Base-by-base conservation (phyloP, 2,797 vertebrate species). In the Phrynocephalus guinanensis region DNA sequence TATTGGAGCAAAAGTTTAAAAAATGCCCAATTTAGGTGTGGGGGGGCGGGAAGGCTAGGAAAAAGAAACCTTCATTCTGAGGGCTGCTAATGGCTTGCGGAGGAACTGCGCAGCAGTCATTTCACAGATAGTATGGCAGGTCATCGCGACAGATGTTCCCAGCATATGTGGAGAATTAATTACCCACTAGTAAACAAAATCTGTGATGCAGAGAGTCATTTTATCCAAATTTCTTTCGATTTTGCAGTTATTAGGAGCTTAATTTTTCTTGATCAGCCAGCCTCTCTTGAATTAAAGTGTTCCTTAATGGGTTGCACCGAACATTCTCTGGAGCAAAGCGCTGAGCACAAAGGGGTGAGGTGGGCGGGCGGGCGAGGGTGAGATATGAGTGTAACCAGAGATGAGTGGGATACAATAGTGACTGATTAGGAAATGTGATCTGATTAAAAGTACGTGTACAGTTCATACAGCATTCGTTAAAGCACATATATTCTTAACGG, bases 161-260 rank as follows among this genome's bases (percentile, higher is more conserved):
- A 98, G 97, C 98, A 99, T 99, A 99, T 99, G 99, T 98, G 98
- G 97, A 97, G 98, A 99, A 99, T 99, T 99, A 99, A 99, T 99
- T 99, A 99, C 98, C 98, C 97, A 97, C 98, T 97, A 98, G 98
- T 98, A 99, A 99, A 99, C 99, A 99, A 98, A 99, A 97, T 98
- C 98, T 96, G 97, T 97, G 97, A 98, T 97, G 98, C 97, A 93
- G 97, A 98, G 97, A 98, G 96, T 97, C 97, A 97, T 98, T 99
- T 99, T 98, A 97, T 99, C 98, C 98, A 98, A 98, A 98, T 98
- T 98, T 97, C 97, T 98, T 97, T 96, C 93, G 93, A 97, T 97
- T 97, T 98, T 97, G 95, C 97, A 96, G 97, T 98, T 98, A 98
- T 96, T 96, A 96, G 96, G 96, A 97, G 97, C 97, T 98, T 98